A percentile compares a stretch with the other conserved stretches of the same genome.
phyloP scores from a whole-genome alignment of 2,113 vertebrate species.

The Chunga burmeisteri region DNA sequence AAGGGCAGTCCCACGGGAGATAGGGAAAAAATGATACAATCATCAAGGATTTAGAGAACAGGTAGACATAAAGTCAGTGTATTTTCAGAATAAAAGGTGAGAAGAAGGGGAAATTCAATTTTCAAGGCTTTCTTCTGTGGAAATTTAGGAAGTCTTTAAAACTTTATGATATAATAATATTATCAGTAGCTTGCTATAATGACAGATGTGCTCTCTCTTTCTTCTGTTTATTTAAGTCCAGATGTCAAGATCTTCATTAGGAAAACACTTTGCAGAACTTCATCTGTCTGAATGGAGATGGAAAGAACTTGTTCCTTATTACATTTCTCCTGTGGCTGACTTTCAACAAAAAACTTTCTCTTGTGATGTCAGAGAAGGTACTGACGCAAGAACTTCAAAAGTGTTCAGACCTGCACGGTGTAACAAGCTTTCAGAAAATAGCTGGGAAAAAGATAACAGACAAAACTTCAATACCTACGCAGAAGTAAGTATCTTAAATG shows the following conservation, averaged over 20 bases:
- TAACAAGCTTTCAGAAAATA: background rate
- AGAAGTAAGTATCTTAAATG: background rate
- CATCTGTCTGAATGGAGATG: background rate
- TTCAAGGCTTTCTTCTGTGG: background rate
- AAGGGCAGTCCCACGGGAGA: background rate
- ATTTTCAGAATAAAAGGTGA: background rate
- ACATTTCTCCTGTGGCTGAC: background rate
- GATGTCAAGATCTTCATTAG: background rate
- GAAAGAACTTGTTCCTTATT: background rate
- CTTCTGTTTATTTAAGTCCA: background rate
- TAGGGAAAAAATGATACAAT: background rate
- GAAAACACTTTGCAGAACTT: background rate
- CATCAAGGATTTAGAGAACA: background rate
- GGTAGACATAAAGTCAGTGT: background rate
- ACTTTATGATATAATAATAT: background rate
- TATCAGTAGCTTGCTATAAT: background rate
- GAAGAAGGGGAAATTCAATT: background rate
- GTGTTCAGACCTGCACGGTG: background rate
- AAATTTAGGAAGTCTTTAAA: background rate
- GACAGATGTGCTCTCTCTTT: background rate
- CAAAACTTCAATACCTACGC: background rate
- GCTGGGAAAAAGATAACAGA: background rate
- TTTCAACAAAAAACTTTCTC: background rate
- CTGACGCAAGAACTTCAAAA: background rate
- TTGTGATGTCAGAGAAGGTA: background rate